phyloP scores from a whole-genome alignment of 2,888 invertebrate species.

The Protonemura montana region DNA sequence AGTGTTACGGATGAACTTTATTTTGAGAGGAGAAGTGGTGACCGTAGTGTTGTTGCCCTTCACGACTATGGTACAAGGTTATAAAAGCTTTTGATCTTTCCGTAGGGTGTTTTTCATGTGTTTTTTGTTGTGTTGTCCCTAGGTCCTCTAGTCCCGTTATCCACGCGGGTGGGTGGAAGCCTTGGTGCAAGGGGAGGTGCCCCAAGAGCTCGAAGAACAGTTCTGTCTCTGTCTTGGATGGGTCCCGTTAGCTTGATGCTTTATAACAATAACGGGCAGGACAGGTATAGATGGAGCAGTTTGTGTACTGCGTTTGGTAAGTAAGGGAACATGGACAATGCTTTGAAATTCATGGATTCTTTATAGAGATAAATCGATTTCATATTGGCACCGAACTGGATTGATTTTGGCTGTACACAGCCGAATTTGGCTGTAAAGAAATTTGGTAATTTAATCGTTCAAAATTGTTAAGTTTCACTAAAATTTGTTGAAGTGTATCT shows the following conservation, averaged over 20 bases:
- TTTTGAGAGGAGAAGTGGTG: background rate
- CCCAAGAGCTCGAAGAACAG: background rate
- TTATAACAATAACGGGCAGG: background rate
- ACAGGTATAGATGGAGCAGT: background rate
- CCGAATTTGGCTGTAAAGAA: background rate
- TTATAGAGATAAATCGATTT: background rate
- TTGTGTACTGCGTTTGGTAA: background rate
- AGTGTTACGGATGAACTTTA: background rate
- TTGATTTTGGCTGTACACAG: too few species aligned
- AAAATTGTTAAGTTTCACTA: too few species aligned
- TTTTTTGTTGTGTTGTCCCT: background rate
- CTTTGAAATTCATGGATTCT: background rate
- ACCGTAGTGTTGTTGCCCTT: background rate
- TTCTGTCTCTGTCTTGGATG: background rate
- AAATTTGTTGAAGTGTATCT: too few species aligned
- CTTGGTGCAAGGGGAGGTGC: background rate
- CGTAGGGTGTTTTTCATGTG: background rate
- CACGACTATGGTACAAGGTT: background rate
- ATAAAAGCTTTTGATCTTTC: background rate
- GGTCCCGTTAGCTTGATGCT: background rate
- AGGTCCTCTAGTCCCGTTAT: background rate
- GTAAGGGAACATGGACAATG: background rate
- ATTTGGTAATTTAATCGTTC: too few species aligned
- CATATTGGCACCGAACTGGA: background rate
- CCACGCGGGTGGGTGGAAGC: background rate